Evolutionary conservation across 1,140 invertebrate species (phyloP), one percentile per base, ranked within the genome.

Genomic region (Monochamus saltuarius): DNA sequence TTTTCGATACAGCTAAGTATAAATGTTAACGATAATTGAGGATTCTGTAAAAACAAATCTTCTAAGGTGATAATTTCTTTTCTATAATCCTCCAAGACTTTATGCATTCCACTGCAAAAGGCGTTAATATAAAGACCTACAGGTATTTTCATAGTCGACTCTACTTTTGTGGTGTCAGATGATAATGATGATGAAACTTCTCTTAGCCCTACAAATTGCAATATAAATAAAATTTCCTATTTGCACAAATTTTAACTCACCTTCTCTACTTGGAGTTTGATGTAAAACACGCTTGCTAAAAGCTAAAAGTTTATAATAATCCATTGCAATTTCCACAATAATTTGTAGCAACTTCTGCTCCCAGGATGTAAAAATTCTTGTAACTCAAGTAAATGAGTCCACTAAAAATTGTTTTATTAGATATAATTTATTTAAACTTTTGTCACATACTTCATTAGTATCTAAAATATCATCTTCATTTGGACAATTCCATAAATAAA

Each of bases 71-170:
- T 63, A 43, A 87, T 76, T 55, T 83, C 79, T 22, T 81, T 67
- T 36, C 80, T 73, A 70, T 84, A 87, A n/a, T 81, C 78, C 53
- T 82, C 74, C 4, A 87, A 73, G 0, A 81, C 80, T 57, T 77
- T 69, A 50, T 84, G 77, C 51, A 87, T 75, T 8, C 85, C 85
- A 73, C 82, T 77, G 17, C 82, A 83, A 57, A 87, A 81, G 38
- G 83, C 81, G 64, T 79, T 79, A 16, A 86, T 68, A 68, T 88
- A 88, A 14, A 82, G 65, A 2, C 85, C 84, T 53, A n/a, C 50
- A 14, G 42, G 56, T 16, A 56, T n/a, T 36, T 59, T 59, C 56
- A 35, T 29, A 14, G 13, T 62, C 19, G 38, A 19, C 40, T 56
- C 38, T 8, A 60, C 14, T 37, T 14, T 38, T 13, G n/a, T 56